Evolutionary conservation across 2,797 vertebrate genomes (phyloP).

Genomic region (Oreochromis mossambicus): DNA sequence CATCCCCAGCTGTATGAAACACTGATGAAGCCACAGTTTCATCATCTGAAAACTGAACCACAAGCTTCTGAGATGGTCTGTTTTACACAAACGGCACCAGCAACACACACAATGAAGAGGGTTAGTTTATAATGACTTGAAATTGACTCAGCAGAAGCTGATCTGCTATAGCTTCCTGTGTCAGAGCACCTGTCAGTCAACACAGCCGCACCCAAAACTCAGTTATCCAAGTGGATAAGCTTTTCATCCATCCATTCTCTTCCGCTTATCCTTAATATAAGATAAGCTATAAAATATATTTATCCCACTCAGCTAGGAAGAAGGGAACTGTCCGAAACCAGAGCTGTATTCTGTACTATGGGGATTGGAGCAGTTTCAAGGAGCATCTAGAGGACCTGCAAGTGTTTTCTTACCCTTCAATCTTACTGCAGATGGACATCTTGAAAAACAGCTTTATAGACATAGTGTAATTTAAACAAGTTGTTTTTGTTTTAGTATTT

Average conservation of each 20-base stretch:
- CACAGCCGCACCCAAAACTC: background rate
- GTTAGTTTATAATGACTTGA: background rate
- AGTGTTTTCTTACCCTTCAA: background rate
- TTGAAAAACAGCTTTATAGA: background rate
- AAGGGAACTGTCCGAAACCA: background rate
- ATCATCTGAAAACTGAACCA: background rate
- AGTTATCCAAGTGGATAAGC: background rate
- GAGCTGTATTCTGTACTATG: background rate
- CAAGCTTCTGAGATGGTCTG: background rate
- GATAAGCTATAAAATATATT: background rate
- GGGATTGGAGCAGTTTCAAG: background rate
- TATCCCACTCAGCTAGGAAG: background rate
- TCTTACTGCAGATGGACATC: background rate
- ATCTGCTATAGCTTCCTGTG: background rate
- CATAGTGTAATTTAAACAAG: background rate
- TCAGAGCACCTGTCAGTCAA: background rate
- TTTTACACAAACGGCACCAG: background rate
- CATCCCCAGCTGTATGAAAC: background rate
- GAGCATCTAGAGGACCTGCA: background rate
- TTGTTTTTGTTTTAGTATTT: background rate
- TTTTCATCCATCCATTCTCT: background rate
- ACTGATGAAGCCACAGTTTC: background rate
- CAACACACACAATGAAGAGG: background rate
- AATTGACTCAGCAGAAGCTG: background rate
- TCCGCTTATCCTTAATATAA: background rate